Base-by-base conservation (phyloP, 2,113 vertebrate species). In the Edolisoma coerulescens region DNA sequence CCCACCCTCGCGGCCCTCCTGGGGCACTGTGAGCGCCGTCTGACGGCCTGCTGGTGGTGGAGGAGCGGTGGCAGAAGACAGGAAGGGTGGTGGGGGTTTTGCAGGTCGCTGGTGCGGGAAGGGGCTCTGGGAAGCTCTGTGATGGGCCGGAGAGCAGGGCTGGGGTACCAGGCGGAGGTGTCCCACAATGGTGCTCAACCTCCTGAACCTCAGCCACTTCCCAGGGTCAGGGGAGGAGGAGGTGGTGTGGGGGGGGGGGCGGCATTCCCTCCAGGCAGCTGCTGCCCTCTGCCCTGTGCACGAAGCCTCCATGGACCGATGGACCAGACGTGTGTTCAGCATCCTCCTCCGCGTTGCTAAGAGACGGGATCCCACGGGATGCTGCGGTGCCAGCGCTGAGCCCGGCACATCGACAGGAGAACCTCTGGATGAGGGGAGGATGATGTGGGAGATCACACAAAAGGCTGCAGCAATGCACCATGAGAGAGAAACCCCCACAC, bases 301-400 rank as follows among this genome's bases (percentile, higher is more conserved):
- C 2, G 10, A 14, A 54, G 75, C 26, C 53, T 16, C 53, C 16
- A 0, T 3, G 44, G 69, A 14, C 61, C 1, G 4, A 20, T 49
- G 80, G 93, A 71, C 68, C 57, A 91, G 95, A 85, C 73, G 57
- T 71, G 81, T 81, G 78, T 90, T 85, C 96, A 83, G 80, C 86
- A 92, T 91, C 93, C 86, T 80, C 94, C 93, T 81, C 52, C 44
- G 89, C 5, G 90, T 95, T 97, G 96, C 97, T 94, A 95, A 69
- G 96, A 95, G 68, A 97, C 71, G 0, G 39, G 26, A 56, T 94
- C 92, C 92, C 89, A 4, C 1, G 68, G 94, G 96, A 94, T n/a
- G 67, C 68, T 7, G 76, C 23, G 3, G 56, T 61, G 91, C 90
- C 95, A 89, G 82, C 19, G 3, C 75, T 6, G 64, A 91, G 86